Evolutionary conservation across 2,797 vertebrate species (phyloP).

Genomic region (Phaenicophaeus curvirostris): DNA sequence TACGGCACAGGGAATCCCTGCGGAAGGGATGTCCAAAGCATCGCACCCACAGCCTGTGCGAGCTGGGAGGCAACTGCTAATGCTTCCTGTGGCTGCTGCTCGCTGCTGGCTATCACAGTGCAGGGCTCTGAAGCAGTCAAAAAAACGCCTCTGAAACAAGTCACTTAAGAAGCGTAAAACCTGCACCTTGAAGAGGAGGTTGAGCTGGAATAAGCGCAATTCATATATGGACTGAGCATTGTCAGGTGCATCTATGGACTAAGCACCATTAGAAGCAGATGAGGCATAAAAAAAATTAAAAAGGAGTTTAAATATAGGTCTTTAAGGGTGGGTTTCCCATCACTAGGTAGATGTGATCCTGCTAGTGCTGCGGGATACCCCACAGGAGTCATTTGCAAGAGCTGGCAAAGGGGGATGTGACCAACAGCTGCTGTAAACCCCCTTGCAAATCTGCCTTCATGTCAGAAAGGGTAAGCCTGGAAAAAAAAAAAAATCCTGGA

Average conservation of each 20-base stretch:
- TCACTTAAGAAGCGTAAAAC: background rate
- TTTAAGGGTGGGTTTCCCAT: background rate
- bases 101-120: no score
- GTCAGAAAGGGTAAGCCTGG: background rate
- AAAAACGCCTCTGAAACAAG: background rate
- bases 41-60: no score
- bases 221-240: background rate
- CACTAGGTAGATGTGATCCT: background rate
- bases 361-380: background rate
- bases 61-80: no score
- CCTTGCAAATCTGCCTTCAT: background rate
- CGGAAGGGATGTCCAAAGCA: no score
- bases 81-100: no score
- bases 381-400: background rate
- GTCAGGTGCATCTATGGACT: background rate
- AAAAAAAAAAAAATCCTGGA: no score
- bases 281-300: background rate
- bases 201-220: background rate
- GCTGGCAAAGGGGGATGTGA: background rate
- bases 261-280: background rate
- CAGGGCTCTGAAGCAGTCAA: no score
- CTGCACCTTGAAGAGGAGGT: background rate
- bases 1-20: no score
- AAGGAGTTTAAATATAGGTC: background rate
- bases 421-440: background rate